Conservation (phyloP, 1,140 invertebrate species). For the Ectropis grisescens region DNA sequence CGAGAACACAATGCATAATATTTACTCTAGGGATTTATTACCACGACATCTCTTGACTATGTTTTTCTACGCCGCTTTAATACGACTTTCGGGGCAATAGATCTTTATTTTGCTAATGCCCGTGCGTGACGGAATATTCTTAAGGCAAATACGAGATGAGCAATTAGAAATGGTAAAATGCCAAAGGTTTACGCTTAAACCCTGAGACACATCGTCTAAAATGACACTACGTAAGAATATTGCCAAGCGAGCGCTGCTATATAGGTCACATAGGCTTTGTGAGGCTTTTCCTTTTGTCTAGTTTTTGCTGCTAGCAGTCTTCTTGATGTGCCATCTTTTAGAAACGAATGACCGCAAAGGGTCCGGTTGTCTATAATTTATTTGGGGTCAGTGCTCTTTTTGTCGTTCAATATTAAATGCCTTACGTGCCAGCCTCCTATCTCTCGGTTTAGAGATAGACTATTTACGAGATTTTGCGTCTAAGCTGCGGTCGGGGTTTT, state of each 20-base stretch:
- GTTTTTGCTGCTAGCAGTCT: constrained; percentile 34
- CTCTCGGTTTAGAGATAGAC: too few relatives aligned
- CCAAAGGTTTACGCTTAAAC: too few relatives aligned
- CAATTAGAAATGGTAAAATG: too few relatives aligned
- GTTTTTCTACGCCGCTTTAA: constrained; percentile 6
- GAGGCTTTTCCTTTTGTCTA: constrained; percentile 32
- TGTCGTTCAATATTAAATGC: background rate
- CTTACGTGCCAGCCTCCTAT: too few relatives aligned
- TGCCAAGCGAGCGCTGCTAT: constrained; percentile 30
- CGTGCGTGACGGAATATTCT: too few relatives aligned
- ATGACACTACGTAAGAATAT: constrained; percentile 44
- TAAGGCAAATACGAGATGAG: too few relatives aligned
- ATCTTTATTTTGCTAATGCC: too few relatives aligned
- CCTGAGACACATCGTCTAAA: too few relatives aligned
- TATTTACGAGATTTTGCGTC: too few relatives aligned
- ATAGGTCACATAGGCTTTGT: constrained; percentile 44
- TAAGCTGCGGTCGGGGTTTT: too few relatives aligned
- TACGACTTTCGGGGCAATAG: too few relatives aligned
- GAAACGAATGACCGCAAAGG: constrained; percentile 22
- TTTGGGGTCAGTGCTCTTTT: constrained; percentile 7
- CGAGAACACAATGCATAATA: constrained; percentile 13
- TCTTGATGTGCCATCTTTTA: constrained; percentile 18
- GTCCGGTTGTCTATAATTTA: constrained; percentile 6
- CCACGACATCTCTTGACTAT: background rate
- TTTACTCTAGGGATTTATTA: constrained; percentile 16